Base-by-base conservation (phyloP, 2,113 vertebrate genomes). In the Orthonyx spaldingii region DNA sequence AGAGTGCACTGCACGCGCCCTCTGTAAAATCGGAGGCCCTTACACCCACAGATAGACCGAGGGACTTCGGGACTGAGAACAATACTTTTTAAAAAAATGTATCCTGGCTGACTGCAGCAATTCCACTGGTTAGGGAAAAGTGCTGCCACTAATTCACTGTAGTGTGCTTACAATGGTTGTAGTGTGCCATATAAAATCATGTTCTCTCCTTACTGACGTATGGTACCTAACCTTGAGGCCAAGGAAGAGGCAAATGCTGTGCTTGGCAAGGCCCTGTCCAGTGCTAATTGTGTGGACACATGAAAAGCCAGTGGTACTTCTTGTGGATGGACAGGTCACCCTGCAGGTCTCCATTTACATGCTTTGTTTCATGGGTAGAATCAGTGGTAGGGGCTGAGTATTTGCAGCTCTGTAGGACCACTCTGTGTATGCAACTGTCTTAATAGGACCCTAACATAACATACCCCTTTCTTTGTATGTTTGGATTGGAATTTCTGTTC, bases 321-420 rank as follows among this genome's bases (percentile, higher is more conserved):
- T n/a, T 30, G 13, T 26, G 60, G 23, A n/a, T 41, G 18, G 72
- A 55, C 64, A 26, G 35, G 41, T 69, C 21, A 22, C 23, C n/a
- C 5, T 6, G 26, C 4, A 20, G 13, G 57, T 19, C 60, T 33
- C 27, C 1, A 1, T 13, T 70, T 39, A 22, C 7, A 2, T 19
- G 28, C 14, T 61, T 79, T 8, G 2, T 49, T 39, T 60, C 0
- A 0, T 27, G 21, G 32, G 42, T 79, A 8, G 47, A 60, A 12
- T 19, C 27, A n/a, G 23, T 61, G 32, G 26, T 75, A 50, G 56
- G 22, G 41, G 17, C 49, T n/a, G 22, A 68, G 28, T 47, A 41
- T 35, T 41, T 74, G 37, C 0, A 0, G 22, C 47, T 66, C 20
- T 1, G 0, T 28, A 20, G 24, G 26, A 42, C 50, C 63, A 28